Base-by-base conservation (phyloP, 2,797 vertebrate genomes). In the Peromyscus attwateri region DNA sequence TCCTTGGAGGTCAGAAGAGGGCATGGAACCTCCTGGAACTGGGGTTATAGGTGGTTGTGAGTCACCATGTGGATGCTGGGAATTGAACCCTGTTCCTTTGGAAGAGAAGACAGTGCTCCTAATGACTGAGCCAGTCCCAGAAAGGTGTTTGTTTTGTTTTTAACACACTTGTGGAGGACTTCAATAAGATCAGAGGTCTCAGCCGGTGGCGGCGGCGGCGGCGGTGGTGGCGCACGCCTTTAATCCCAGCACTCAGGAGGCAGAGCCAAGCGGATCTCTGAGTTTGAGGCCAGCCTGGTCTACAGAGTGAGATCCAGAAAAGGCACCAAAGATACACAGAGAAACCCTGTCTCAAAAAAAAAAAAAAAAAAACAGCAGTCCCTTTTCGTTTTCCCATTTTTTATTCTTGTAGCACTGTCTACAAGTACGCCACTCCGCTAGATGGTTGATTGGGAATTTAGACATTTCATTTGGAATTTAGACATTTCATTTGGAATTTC, bases 401-500 rank as follows among this genome's bases (percentile, higher is more conserved):
- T 75, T 91, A 60, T 73, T 92, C 46, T 62, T 14, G 55, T 49
- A 40, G 37, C 85, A 5, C 66, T 73, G 1, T 66, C 85, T 92
- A 80, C 66, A 76, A 89, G 14, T 40, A 4, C 80, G 7, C 87
- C 40, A 11, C 13, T 57, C 37, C 60, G 79, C 31, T 37, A 40
- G 23, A 77, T 43, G 31, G 34, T 83, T 79, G 40, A 81, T 57
- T 57, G 37, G 52, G 52, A 81, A n/a, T 81, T 16, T 34, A 66
- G 55, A 73, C 37, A 60, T 94, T 92, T 94, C 21, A 27, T 89
- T 84, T 85, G 83, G 52, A 89, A 64, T 46, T n/a, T 71, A 66
- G 55, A 73, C 37, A 60, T 94, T 92, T 94, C 21, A 27, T 89
- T 84, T 85, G 83, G 52, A 89, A 64, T 46, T n/a, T 71, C 10